These are phyloP conservation scores for Scaptomyza polygonia DNA, from an alignment of 2,888 invertebrate genomes.

Conservation along the genomic window DNA sequence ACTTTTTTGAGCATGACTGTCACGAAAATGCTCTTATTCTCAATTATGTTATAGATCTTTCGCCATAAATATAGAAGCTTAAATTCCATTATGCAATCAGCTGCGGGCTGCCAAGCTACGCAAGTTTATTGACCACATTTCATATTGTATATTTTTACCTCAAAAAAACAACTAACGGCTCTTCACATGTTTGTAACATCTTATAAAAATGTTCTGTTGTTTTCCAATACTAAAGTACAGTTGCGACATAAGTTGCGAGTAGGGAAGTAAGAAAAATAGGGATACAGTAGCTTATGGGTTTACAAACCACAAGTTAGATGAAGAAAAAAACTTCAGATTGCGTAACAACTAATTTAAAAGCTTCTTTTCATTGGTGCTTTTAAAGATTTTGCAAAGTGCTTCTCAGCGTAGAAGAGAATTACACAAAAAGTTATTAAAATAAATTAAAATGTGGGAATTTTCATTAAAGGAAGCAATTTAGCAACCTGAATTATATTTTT, in stretches of 20 bases:
- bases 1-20: conserved; percentile 65
- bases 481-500: too few relatives aligned
- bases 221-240: conserved; percentile 40
- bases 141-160: neutral
- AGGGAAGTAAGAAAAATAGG: neutral
- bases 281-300: neutral
- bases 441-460: neutral
- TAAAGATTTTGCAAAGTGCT: too few relatives aligned
- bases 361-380: too few relatives aligned
- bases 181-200: conserved; percentile 13
- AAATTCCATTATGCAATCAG: conserved; percentile 75
- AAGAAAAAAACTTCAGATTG: neutral
- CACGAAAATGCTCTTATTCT: conserved; percentile 73
- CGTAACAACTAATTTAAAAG: neutral
- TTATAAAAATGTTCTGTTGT: conserved; percentile 2
- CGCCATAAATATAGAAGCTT: conserved; percentile 49
- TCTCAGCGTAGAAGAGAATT: neutral
- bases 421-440: neutral
- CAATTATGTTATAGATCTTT: conserved; percentile 76
- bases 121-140: conserved; percentile 74
- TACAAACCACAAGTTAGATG: neutral
- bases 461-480: neutral
- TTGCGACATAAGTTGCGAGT: conserved; percentile 16
- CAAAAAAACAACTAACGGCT: conserved; percentile 34
- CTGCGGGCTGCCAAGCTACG: conserved; percentile 70